phyloP scores from a whole-genome alignment of 53 echinoderm and acorn worm species.

The Crossaster papposus region DNA sequence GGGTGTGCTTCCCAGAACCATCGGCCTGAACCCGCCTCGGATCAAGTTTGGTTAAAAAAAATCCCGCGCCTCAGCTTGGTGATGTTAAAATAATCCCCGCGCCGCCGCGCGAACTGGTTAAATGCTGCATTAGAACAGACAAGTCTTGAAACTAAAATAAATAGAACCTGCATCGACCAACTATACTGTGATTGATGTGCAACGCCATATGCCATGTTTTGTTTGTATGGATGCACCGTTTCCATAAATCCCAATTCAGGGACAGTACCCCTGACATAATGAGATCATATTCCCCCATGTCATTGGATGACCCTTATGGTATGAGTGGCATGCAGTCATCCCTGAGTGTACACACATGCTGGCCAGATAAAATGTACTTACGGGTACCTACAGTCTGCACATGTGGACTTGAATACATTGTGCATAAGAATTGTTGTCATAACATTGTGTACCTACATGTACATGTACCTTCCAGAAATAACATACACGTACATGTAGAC shows the following conservation, averaged over 20 bases:
- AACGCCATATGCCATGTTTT: too few relatives aligned
- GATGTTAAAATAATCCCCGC: too few relatives aligned
- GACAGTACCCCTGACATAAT: neutral
- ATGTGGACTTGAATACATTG: neutral
- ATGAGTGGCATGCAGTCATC: conserved; percentile 18
- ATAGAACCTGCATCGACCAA: neutral
- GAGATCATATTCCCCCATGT: neutral
- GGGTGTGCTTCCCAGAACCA: too few relatives aligned
- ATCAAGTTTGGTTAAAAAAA: too few relatives aligned
- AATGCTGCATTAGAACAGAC: too few relatives aligned
- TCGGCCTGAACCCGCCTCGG: too few relatives aligned
- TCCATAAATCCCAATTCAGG: neutral
- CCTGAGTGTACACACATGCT: neutral
- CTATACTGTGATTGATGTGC: neutral
- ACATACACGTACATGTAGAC: neutral
- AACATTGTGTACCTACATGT: too few relatives aligned
- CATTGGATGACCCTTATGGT: conserved; percentile 5
- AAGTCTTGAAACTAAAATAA: too few relatives aligned
- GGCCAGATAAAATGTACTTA: neutral
- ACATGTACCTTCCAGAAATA: neutral
- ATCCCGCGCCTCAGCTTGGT: too few relatives aligned
- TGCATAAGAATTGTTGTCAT: too few relatives aligned
- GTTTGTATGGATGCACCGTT: neutral
- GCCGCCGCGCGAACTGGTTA: too few relatives aligned
- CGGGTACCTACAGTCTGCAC: neutral